phyloP scores from a whole-genome alignment of 2,888 invertebrate species.

The Agonum fuliginosum region DNA sequence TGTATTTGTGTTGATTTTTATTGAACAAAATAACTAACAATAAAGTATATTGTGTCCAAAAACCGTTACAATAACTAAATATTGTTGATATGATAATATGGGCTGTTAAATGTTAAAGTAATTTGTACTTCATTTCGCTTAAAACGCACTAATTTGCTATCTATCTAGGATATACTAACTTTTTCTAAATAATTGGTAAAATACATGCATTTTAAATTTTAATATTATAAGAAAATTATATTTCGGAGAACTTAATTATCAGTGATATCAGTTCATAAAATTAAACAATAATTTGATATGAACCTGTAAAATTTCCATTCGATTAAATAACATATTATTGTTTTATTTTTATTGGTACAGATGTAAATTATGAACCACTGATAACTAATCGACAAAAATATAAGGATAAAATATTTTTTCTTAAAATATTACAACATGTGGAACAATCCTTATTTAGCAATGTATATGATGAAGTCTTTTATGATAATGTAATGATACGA shows the following conservation, averaged over 20 bases:
- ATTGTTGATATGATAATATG: slow-evolving; percentile 38
- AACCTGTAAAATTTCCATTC: neutral
- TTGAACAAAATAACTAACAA: slow-evolving; percentile 6
- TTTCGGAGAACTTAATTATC: slow-evolving; percentile 15
- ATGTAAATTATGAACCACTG: slow-evolving; percentile 7
- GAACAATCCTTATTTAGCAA: slow-evolving; percentile 36
- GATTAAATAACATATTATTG: slow-evolving; percentile 1
- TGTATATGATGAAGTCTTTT: slow-evolving; percentile 40
- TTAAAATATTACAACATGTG: slow-evolving; percentile 33
- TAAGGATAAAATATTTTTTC: slow-evolving; percentile 33
- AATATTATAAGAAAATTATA: slow-evolving; percentile 25
- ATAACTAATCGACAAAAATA: neutral
- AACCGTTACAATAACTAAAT: slow-evolving; percentile 23
- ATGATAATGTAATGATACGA: slow-evolving; percentile 52
- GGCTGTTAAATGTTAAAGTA: slow-evolving; percentile 52
- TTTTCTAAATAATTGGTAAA: slow-evolving; percentile 44
- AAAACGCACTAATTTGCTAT: slow-evolving; percentile 48
- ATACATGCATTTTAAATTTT: slow-evolving; percentile 44
- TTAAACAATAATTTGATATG: slow-evolving; percentile 19
- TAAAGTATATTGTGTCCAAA: neutral
- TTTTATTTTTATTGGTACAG: neutral
- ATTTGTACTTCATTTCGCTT: slow-evolving; percentile 56
- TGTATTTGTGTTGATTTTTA: slow-evolving; percentile 7
- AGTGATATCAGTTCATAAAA: slow-evolving; percentile 18
- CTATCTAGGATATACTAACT: slow-evolving; percentile 12